Percentiles rank a stretch among this genome's conserved stretches.
These are phyloP conservation scores for Xiphophorus hellerii DNA, from an alignment of 2,113 vertebrate genomes.

Conservation along the genomic window DNA sequence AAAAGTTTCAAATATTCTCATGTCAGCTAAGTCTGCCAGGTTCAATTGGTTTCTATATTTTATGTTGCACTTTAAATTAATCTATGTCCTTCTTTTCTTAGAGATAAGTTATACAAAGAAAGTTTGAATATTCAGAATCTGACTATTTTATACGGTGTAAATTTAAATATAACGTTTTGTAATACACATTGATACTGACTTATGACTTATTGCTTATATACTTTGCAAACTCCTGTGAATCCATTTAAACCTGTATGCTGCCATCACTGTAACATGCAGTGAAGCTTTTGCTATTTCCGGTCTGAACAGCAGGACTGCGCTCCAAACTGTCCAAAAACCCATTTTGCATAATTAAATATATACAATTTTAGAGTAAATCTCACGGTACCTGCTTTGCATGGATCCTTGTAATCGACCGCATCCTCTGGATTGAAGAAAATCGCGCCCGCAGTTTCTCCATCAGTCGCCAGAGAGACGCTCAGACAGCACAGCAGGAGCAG, in stretches of 20 bases:
- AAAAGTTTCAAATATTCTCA: too few species aligned
- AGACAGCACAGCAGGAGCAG: slow-evolving; percentile 62
- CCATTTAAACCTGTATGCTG: too few species aligned
- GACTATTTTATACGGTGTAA: background rate
- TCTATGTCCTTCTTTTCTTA: too few species aligned
- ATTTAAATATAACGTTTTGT: background rate
- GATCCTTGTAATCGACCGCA: slow-evolving; percentile 80
- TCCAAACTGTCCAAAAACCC: background rate
- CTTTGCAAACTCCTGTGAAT: background rate
- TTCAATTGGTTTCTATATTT: too few species aligned
- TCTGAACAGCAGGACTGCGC: background rate
- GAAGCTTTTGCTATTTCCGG: too few species aligned
- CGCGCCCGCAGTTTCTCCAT: slow-evolving; percentile 54
- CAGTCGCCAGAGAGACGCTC: slow-evolving; percentile 52
- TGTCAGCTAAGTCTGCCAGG: too few species aligned
- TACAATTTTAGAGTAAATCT: background rate
- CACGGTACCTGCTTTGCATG: slow-evolving; percentile 81
- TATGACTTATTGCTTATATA: background rate
- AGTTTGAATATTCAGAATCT: background rate
- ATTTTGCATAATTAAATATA: background rate
- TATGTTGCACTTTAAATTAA: too few species aligned
- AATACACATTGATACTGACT: background rate
- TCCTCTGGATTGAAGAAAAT: slow-evolving; percentile 52
- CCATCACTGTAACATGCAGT: too few species aligned
- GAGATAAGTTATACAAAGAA: background rate